Conservation (phyloP, 2,113 vertebrate genomes). For the Serilophus lunatus region DNA sequence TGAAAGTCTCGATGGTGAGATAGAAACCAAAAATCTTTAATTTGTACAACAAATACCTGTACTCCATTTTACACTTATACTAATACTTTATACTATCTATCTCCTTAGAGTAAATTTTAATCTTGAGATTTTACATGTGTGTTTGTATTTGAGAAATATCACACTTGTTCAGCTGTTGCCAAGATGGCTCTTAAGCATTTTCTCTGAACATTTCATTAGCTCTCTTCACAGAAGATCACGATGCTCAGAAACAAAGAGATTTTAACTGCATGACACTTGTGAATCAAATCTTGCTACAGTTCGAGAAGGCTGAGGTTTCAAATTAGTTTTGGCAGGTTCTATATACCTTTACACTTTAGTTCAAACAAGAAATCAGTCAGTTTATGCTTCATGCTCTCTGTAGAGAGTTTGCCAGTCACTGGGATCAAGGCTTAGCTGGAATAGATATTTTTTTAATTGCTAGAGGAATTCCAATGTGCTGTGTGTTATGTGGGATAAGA, state of each 20-base stretch:
- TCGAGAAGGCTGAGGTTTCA: background rate
- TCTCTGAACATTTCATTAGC: background rate
- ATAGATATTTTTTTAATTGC: background rate
- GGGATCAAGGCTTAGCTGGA: background rate
- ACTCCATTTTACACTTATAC: background rate
- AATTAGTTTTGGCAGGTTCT: background rate
- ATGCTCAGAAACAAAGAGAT: background rate
- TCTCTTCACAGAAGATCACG: background rate
- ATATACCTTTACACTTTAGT: background rate
- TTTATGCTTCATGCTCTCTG: background rate
- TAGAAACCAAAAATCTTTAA: background rate
- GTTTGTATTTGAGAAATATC: background rate
- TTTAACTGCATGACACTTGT: background rate
- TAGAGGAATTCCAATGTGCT: background rate
- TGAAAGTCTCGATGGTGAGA: background rate
- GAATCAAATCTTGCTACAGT: background rate
- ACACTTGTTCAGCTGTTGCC: background rate
- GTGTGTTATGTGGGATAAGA: background rate
- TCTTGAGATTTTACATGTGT: background rate
- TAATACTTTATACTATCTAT: no score
- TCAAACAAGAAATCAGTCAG: background rate
- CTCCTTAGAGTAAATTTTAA: background rate
- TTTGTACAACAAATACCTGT: background rate
- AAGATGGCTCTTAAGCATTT: background rate
- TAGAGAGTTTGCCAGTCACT: background rate